Evolutionary conservation across 2,113 vertebrate species (phyloP).

Genomic region (Lophura nycthemera): DNA sequence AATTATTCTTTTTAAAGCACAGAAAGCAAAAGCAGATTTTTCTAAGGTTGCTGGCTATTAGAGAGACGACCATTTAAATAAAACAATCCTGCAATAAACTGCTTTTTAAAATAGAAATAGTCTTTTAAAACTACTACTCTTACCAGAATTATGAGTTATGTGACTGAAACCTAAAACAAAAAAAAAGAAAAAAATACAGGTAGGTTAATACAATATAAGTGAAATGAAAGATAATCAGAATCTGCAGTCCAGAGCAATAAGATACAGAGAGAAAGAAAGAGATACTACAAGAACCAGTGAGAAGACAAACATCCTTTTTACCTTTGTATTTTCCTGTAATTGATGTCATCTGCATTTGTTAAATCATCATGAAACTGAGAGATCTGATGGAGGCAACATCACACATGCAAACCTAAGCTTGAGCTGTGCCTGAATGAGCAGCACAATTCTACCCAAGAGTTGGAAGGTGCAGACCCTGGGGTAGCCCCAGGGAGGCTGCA

Average conservation of each 20-base stretch:
- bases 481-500: neutral
- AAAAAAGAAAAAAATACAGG: neutral
- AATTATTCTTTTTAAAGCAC: constrained; percentile 4
- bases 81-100: neutral
- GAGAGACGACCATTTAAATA: neutral
- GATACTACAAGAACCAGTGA: neutral
- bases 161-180: neutral
- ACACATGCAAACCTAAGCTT: accelerated
- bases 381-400: neutral
- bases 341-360: neutral
- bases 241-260: neutral
- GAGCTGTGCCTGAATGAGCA: neutral
- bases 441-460: neutral
- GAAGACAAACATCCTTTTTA: neutral
- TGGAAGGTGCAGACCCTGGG: neutral
- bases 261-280: neutral
- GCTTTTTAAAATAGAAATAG: neutral
- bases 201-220: neutral
- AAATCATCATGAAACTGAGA: neutral
- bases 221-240: neutral
- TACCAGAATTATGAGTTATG: neutral
- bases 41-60: neutral
- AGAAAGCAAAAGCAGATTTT: neutral
- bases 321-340: neutral
- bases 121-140: neutral